Evolutionary conservation across 2,888 invertebrate species (phyloP).

Genomic region (Sesamia inferens): DNA sequence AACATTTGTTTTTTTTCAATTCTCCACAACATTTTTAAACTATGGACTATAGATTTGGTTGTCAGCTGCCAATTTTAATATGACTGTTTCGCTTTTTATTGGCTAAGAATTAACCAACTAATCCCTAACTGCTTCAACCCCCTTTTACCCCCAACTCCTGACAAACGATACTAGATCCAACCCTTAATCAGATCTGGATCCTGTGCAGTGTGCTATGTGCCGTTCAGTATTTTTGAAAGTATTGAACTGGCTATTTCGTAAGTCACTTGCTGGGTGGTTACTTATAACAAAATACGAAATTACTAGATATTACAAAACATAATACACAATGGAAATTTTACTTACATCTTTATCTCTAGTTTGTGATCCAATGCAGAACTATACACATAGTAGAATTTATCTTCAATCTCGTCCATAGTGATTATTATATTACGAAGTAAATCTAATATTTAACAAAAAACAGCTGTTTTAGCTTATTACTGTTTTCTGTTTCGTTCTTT

Average conservation of each 20-base stretch:
- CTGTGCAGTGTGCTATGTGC: not conserved
- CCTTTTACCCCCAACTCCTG: too few species aligned
- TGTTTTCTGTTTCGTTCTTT: not conserved
- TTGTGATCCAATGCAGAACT: constrained; percentile 97
- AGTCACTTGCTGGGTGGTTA: constrained; percentile 4
- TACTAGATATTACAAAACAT: constrained; percentile 2
- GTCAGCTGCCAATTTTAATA: too few species aligned
- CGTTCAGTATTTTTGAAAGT: constrained; percentile 9
- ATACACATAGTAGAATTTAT: constrained; percentile 96
- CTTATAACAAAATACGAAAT: constrained; percentile 6
- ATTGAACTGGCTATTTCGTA: constrained; percentile 18
- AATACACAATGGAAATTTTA: constrained; percentile 56
- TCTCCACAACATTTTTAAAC: too few species aligned
- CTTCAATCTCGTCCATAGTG: constrained; percentile 93
- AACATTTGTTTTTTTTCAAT: too few species aligned
- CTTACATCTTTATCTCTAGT: constrained; percentile 98
- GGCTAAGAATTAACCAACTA: too few species aligned
- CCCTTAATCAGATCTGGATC: too few species aligned
- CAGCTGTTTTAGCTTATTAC: constrained; percentile 49
- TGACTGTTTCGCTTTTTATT: too few species aligned
- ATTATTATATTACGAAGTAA: not conserved
- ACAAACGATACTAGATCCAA: too few species aligned
- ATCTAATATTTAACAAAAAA: constrained; percentile 5
- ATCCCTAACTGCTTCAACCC: too few species aligned
- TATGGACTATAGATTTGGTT: too few species aligned